These are phyloP conservation scores for Diorhabda sublineata DNA, from an alignment of 1,140 invertebrate species.

Conservation along the genomic window DNA sequence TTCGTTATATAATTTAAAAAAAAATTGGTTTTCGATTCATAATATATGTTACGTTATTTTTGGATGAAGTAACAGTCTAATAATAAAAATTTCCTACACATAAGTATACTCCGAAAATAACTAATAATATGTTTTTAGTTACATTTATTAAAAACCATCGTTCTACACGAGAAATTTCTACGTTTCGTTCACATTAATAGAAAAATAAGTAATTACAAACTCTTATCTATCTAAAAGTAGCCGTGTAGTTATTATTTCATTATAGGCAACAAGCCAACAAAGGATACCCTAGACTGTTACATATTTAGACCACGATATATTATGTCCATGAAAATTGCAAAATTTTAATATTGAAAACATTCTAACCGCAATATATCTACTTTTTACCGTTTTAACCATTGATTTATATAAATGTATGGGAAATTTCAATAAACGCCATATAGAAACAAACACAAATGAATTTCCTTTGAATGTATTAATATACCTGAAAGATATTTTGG, in stretches of 20 bases:
- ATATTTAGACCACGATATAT: constrained; percentile 39
- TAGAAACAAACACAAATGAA: not conserved
- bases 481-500: constrained; percentile 1
- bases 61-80: constrained; percentile 37
- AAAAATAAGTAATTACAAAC: constrained; percentile 21
- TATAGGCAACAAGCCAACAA: constrained; percentile 43
- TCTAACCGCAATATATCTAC: constrained; percentile 19
- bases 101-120: constrained; percentile 37
- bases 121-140: constrained; percentile 9
- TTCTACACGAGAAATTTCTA: not conserved
- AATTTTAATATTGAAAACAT: constrained; percentile 26
- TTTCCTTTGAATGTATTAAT: not conserved
- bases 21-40: not conserved
- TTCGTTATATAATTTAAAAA: not conserved
- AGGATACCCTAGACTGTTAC: constrained; percentile 42
- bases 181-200: constrained; percentile 10
- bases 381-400: not conserved
- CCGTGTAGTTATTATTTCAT: constrained; percentile 27
- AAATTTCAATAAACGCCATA: not conserved
- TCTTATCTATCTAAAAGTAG: constrained; percentile 37
- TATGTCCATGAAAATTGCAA: constrained; percentile 5
- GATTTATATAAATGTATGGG: not conserved
- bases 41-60: constrained; percentile 38
- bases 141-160: not conserved
- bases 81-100: constrained; percentile 39